phyloP scores from a whole-genome alignment of 2,888 invertebrate species.

The Ormyrus labotus region DNA sequence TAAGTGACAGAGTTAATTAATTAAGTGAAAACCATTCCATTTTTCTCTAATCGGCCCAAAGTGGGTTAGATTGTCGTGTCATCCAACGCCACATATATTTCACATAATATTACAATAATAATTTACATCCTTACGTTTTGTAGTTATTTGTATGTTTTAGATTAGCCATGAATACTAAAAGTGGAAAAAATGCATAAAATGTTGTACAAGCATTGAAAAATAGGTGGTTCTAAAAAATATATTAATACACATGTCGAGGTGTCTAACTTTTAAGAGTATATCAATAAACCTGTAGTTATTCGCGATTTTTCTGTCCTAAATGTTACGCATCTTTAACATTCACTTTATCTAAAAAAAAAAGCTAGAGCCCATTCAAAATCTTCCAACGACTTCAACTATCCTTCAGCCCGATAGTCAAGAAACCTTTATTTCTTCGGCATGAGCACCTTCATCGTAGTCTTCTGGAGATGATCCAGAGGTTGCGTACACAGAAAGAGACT shows the following conservation, averaged over 20 bases:
- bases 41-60: neutral
- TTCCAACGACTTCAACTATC: constrained; percentile 8
- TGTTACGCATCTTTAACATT: neutral
- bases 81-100: neutral
- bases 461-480: neutral
- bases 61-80: neutral
- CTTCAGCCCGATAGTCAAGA: neutral
- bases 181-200: neutral
- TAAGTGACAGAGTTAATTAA: neutral
- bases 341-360: neutral
- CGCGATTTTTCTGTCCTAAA: neutral
- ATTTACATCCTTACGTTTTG: neutral
- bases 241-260: neutral
- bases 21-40: neutral
- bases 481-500: neutral
- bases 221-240: neutral
- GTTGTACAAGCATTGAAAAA: neutral
- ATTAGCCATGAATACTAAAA: neutral
- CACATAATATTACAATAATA: constrained; percentile 2
- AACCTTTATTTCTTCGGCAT: neutral
- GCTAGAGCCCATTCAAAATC: neutral
- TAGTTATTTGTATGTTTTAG: neutral
- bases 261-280: neutral
- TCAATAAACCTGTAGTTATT: neutral
- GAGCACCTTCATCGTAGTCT: neutral